Evolutionary conservation across 2,888 invertebrate species (phyloP).

Genomic region (Serrognathus titanus): DNA sequence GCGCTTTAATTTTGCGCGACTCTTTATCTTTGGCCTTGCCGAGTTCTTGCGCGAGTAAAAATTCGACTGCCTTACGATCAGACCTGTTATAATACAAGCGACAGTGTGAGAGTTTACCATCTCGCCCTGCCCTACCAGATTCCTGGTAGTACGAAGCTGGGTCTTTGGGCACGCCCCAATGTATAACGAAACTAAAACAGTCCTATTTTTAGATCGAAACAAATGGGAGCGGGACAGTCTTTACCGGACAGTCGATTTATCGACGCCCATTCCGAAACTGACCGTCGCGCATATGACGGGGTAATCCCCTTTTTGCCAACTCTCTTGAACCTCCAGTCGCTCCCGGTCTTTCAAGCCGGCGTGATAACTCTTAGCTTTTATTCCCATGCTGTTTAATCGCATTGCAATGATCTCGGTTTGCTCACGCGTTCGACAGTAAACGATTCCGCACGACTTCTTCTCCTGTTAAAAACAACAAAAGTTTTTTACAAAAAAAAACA

Average conservation of each 20-base stretch:
- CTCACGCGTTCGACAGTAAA: constrained; percentile 93
- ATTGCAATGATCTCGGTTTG: constrained; percentile 81
- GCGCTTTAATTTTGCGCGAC: constrained; percentile 56
- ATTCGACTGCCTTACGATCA: constrained; percentile 80
- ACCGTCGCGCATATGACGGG: constrained; percentile 95
- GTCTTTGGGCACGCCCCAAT: constrained; percentile 95
- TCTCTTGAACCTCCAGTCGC: constrained; percentile 77
- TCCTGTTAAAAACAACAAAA: constrained; percentile 32
- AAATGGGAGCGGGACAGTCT: constrained; percentile 16
- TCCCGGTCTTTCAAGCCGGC: constrained; percentile 76
- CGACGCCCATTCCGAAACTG: constrained; percentile 99
- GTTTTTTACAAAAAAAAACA: background rate
- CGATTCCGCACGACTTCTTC: constrained; percentile 72
- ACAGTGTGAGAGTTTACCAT: constrained; percentile 84
- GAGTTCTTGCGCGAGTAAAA: constrained; percentile 71
- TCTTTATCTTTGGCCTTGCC: constrained; percentile 50
- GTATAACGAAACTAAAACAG: constrained; percentile 77
- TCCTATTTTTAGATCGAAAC: background rate
- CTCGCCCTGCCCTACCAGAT: constrained; percentile 94
- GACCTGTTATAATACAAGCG: constrained; percentile 84
- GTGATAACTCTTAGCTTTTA: constrained; percentile 84
- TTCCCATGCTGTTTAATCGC: constrained; percentile 68
- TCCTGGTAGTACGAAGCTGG: constrained; percentile 96
- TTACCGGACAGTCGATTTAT: constrained; percentile 86
- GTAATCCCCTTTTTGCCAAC: constrained; percentile 87